phyloP scores from a whole-genome alignment of 1,140 invertebrate species.

The Pachypsylla venusta region DNA sequence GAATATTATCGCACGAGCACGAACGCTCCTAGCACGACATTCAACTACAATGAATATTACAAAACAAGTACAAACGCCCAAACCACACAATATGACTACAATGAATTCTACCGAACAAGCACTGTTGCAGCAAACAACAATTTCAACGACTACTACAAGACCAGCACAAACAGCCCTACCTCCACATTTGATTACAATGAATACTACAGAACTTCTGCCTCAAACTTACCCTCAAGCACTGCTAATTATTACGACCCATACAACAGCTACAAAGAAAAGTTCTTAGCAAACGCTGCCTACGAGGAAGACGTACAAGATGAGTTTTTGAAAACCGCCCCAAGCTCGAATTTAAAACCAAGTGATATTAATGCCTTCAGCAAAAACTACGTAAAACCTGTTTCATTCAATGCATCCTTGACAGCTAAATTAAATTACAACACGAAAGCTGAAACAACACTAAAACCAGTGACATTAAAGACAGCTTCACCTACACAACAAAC shows the following conservation, averaged over 20 bases:
- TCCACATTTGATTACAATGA: slow-evolving; percentile 8
- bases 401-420: slow-evolving; percentile 22
- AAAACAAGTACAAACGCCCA: slow-evolving; percentile 1
- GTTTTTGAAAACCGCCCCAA: slow-evolving; percentile 24
- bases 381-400: slow-evolving; percentile 16
- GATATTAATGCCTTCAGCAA: slow-evolving; percentile 23
- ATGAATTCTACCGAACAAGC: slow-evolving; percentile 10
- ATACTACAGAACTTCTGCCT: slow-evolving; percentile 3
- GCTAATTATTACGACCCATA: slow-evolving; percentile 19
- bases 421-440: slow-evolving; percentile 22
- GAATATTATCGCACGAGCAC: slow-evolving; percentile 20
- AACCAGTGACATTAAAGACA: slow-evolving; percentile 16
- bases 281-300: background rate
- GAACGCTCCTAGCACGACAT: slow-evolving; percentile 6
- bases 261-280: slow-evolving; percentile 17
- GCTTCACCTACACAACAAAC: slow-evolving; percentile 6
- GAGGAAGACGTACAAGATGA: slow-evolving; percentile 23
- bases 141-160: slow-evolving; percentile 9
- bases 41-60: slow-evolving; percentile 12
- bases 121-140: slow-evolving; percentile 4
- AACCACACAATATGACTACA: slow-evolving; percentile 7
- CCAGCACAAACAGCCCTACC: background rate
- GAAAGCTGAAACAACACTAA: slow-evolving; percentile 10
- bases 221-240: slow-evolving; percentile 6
- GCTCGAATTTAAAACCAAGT: slow-evolving; percentile 24